Evolutionary conservation across 2,113 vertebrate genomes (phyloP), one percentile per base, ranked within the genome.

Genomic region (Maccullochella peelii): DNA sequence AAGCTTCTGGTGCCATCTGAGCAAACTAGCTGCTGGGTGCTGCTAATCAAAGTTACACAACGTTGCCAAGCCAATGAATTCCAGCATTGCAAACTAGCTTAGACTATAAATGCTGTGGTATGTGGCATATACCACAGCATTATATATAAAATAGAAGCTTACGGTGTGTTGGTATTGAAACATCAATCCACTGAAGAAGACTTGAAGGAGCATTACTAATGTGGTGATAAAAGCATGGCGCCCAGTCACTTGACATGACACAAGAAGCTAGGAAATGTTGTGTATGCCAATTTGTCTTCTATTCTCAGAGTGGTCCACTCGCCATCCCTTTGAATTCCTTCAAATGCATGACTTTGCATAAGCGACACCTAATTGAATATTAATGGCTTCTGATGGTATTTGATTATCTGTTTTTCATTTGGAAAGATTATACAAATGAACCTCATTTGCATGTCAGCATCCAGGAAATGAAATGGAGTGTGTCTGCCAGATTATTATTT

Each of bases 371-470:
- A 94, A 95, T 95, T 96, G 94, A 95, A 95, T 96, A 95, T 96
- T 94, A 95, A 96, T 95, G 92, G 66, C 42, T 86, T 87, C 91
- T 94, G 93, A 95, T 95, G 94, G 91, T 94, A 94, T 96, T 95
- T 94, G 91, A 96, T 96, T 93, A 95, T 95, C 93, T 93, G 91
- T 94, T 96, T 95, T 95, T 94, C 92, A 94, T 95, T 96, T 95
- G 91, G 88, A 92, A 94, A 95, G 94, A 95, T 95, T 96, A 96
- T 95, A 93, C 94, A 94, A 96, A 95, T 95, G 82, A 86, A 74
- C 11, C 71, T 92, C 74, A 95, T 96, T 95, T 95, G 94, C 95
- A 95, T 95, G 92, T 81, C 87, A 88, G 85, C 85, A 88, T 92
- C 89, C 91, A 85, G 89, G 83, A 93, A 89, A 93, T 87, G 86